Evolutionary conservation across 2,888 invertebrate genomes (phyloP).

Genomic region (Lampropteryx suffumata): DNA sequence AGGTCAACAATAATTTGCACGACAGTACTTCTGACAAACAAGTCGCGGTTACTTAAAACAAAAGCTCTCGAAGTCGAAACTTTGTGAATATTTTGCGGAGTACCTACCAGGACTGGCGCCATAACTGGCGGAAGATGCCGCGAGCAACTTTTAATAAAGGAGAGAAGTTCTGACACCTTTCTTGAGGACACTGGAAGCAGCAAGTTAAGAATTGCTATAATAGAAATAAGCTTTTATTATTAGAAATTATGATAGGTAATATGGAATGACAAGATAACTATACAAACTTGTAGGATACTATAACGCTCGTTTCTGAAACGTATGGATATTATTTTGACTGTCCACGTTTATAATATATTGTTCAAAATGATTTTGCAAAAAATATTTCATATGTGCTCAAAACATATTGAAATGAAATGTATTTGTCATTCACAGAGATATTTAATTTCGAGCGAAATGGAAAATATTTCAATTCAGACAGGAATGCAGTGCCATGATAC

Average conservation of each 20-base stretch:
- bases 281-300: too few relatives aligned
- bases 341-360: too few relatives aligned
- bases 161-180: slow-evolving; percentile 24
- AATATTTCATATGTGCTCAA: too few relatives aligned
- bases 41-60: slow-evolving; percentile 25
- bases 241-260: too few relatives aligned
- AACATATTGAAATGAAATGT: not conserved
- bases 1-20: too few relatives aligned
- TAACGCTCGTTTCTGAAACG: too few relatives aligned
- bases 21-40: not conserved
- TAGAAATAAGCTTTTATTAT: too few relatives aligned
- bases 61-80: slow-evolving; percentile 29
- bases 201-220: slow-evolving; percentile 1
- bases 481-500: not conserved
- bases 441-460: not conserved
- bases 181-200: slow-evolving; percentile 14
- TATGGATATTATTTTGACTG: too few relatives aligned
- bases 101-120: slow-evolving; percentile 26
- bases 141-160: slow-evolving; percentile 27
- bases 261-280: too few relatives aligned
- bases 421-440: not conserved
- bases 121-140: slow-evolving; percentile 28
- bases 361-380: too few relatives aligned
- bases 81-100: slow-evolving; percentile 28
- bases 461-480: not conserved